Percentiles rank a stretch among this genome's conserved stretches.
These are phyloP conservation scores for Neogale vison DNA, from an alignment of 2,113 vertebrate species.

Conservation along the genomic window DNA sequence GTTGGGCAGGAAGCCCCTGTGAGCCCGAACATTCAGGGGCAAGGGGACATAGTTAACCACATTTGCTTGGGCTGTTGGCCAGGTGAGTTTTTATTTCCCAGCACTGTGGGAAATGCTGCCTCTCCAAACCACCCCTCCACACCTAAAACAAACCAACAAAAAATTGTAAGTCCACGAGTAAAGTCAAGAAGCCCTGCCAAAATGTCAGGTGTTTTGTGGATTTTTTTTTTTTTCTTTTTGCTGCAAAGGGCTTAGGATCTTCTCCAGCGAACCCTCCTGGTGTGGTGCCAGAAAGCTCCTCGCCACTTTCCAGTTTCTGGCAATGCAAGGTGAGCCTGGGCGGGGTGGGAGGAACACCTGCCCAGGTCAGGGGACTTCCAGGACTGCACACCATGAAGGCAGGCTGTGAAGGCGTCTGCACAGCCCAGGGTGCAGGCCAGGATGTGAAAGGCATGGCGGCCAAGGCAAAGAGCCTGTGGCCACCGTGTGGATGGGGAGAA, in stretches of 20 bases:
- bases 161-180: background rate
- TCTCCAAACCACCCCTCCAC: background rate
- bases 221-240: background rate
- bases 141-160: conserved; percentile 28
- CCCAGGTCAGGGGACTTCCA: background rate
- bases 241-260: background rate
- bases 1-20: conserved; percentile 55
- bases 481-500: background rate
- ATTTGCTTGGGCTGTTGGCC: conserved; percentile 54
- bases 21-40: background rate
- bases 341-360: background rate
- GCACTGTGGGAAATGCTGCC: background rate
- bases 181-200: background rate
- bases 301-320: background rate
- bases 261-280: background rate
- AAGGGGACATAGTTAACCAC: background rate
- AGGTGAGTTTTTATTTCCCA: background rate
- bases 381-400: background rate
- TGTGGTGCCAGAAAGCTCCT: background rate
- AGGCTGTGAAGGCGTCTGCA: background rate
- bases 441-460: background rate
- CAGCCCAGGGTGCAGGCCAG: background rate
- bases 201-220: background rate
- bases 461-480: background rate
- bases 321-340: background rate